Base-by-base conservation (phyloP, 2,888 invertebrate genomes). In the Himalopsyche kuldschensis region DNA sequence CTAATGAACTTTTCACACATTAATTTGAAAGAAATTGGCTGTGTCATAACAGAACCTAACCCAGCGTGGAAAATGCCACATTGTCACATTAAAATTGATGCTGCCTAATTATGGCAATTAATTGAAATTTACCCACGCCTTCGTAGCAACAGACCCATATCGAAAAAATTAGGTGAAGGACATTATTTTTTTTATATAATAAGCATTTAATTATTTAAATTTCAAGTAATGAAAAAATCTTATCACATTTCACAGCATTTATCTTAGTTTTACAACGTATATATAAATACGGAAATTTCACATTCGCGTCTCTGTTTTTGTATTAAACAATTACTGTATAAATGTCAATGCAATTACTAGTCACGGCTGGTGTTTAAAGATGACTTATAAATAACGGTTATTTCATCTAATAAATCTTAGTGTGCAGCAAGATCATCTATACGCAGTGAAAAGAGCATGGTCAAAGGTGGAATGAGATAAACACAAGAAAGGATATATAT, bases 51-150 rank as follows among this genome's bases (percentile, higher is more conserved):
- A 69, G 30, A 69, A 27, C 69, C 69, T 11, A 30, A 15, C 69
- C 69, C 27, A 69, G 30, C 69, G 27, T 69, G 27, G 69, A 69
- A 41, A 69, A 69, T 27, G n/a, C n/a, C n/a, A n/a, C n/a, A 30
- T 69, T 30, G 69, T 24, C 24, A 27, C 55, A 55, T 55, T 55
- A 20, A n/a, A 55, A 11, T 30, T 15, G 4, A 15, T 15, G 4
- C 27, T 27, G 69, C 30, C 11, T 69, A 69, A 69, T 69, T 69
- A 69, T 11, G 30, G 20, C 69, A 69, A 75, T 41, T 79, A 80
- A 80, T 75, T 80, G 80, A 80, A 80, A 80, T 47, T 80, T 80
- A 75, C 80, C 75, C 80, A 80, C 80, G 76, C 75, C 47, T 31
- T 17, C 35, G 41, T 47, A n/a, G 6, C n/a, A 30, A 69, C 69